Evolutionary conservation across 35 echinoderm and acorn worm species (phyloP).

Genomic region (Ptychodera flava): DNA sequence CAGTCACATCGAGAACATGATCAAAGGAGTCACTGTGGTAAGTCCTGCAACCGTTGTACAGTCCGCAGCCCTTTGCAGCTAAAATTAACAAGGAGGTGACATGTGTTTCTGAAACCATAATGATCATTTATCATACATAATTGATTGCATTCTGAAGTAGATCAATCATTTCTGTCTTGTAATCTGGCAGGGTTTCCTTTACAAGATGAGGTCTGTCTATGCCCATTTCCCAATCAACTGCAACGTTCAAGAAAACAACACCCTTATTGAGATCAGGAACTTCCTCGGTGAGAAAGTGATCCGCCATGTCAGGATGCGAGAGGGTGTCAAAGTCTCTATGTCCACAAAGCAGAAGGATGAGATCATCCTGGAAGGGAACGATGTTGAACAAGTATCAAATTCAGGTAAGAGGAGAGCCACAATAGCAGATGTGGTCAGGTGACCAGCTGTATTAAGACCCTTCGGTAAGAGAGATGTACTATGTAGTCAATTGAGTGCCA

Average conservation of each 20-base stretch:
- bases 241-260: constrained; percentile 53
- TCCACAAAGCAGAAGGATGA: constrained; percentile 89
- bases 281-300: constrained; percentile 95
- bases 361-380: constrained; percentile 84
- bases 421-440: no score
- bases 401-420: no score
- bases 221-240: constrained; percentile 99
- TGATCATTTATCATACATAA: no score
- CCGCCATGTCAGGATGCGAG: constrained; percentile 62
- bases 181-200: constrained; percentile 71
- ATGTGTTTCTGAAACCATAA: no score
- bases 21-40: constrained; percentile 97
- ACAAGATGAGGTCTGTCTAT: constrained; percentile 99
- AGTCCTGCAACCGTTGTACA: no score
- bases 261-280: constrained; percentile 83
- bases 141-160: no score
- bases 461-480: no score
- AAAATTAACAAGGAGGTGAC: no score
- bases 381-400: constrained; percentile 86
- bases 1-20: constrained; percentile 99
- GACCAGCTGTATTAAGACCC: no score
- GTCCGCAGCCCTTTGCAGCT: no score
- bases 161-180: no score
- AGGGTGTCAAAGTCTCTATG: constrained; percentile 38
- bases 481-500: no score